These are phyloP conservation scores for Halcyon leucocephala DNA, from an alignment of 2,797 vertebrate species.

Conservation along the genomic window DNA sequence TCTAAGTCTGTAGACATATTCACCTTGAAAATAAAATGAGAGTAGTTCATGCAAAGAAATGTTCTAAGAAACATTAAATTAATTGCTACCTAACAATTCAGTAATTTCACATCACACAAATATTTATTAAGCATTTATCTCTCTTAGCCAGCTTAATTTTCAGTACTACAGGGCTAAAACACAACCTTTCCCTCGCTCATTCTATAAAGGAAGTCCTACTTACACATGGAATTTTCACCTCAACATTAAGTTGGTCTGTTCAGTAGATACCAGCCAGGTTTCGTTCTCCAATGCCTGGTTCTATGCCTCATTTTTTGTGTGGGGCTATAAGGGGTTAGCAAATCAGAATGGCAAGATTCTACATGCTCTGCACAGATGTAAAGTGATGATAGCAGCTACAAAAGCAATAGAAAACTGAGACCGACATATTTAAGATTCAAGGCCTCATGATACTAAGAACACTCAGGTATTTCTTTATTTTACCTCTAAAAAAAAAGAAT, in stretches of 20 bases:
- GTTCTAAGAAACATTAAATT: background rate
- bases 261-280: background rate
- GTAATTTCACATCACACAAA: background rate
- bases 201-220: background rate
- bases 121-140: background rate
- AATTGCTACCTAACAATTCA: background rate
- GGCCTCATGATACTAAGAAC: background rate
- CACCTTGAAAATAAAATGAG: conserved; percentile 80
- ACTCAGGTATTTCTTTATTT: background rate
- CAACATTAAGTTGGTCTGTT: background rate
- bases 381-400: background rate
- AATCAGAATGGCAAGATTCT: background rate
- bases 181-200: background rate
- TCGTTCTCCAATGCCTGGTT: background rate
- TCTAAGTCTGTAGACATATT: conserved; percentile 97
- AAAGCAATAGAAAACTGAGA: background rate
- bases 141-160: background rate
- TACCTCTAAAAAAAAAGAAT: background rate
- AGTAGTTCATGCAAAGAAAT: background rate
- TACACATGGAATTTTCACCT: background rate
- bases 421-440: background rate
- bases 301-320: background rate
- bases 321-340: background rate
- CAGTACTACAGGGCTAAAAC: background rate
- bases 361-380: background rate